Evolutionary conservation across 2,797 vertebrate species (phyloP), one percentile per base, ranked within the genome.

Genomic region (Argyrosomus regius): DNA sequence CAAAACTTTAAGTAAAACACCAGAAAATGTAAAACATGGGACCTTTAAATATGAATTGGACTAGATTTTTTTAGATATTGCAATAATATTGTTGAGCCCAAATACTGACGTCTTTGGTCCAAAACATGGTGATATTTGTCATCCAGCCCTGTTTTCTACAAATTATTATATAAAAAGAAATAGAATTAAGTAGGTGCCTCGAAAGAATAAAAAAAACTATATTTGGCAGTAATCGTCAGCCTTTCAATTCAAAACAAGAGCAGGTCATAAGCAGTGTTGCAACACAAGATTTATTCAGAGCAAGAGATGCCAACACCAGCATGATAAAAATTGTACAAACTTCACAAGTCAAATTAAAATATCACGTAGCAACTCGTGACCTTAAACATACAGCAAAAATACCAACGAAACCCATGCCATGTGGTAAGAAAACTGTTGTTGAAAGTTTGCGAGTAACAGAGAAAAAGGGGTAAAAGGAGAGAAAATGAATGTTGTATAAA

Each of bases 291-390:
- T 97, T 98, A 98, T 99, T 99, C 93, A 96, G 97, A 99, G 97
- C 98, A 97, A 98, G 97, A 98, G 97, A 98, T 98, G 97, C 97
- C 96, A 97, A 99, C 97, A 98, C 96, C 97, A 98, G 97, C 97
- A 98, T 98, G 97, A 99, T 97, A 97, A 97, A 98, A 97, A 98
- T 96, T 96, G 96, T 98, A 99, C 97, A 99, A 99, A 99, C 96
- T 97, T 97, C 98, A 99, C 98, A 95, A 97, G 97, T 97, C 95
- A 98, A 99, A 98, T 97, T 94, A 98, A 98, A 97, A 96, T 96
- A 96, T 97, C 97, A 99, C 97, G 76, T 75, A 96, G 97, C 96
- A 97, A 98, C 97, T 96, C 96, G 96, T 98, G 97, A 98, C 96
- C 96, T 95, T 97, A 96, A 97, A 98, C 97, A 96, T 97, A 98